These are phyloP conservation scores for Delia radicum DNA, from an alignment of 1,140 invertebrate species.

Conservation along the genomic window DNA sequence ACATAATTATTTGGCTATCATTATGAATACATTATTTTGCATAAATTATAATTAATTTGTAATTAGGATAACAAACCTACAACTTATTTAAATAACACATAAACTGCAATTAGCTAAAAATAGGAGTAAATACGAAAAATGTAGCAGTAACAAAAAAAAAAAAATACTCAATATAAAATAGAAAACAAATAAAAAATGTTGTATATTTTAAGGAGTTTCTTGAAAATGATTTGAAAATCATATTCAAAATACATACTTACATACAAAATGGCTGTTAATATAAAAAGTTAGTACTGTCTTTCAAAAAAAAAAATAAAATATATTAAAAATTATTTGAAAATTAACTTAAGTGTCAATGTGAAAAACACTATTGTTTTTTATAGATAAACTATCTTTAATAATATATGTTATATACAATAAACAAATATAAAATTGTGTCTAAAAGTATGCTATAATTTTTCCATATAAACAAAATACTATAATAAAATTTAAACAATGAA, in stretches of 20 bases:
- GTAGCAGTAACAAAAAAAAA: background rate
- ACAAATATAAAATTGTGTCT: background rate
- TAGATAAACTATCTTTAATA: background rate
- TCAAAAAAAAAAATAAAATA: background rate
- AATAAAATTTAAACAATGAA: background rate
- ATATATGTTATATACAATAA: background rate
- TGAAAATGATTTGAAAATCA: background rate
- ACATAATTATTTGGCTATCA: slow-evolving; percentile 9
- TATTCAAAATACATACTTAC: background rate
- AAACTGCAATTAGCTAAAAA: background rate
- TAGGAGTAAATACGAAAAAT: background rate
- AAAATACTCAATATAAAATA: background rate
- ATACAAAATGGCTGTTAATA: background rate
- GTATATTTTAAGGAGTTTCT: background rate
- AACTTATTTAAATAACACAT: background rate
- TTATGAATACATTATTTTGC: slow-evolving; percentile 18
- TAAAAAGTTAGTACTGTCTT: background rate
- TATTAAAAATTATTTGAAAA: too few species aligned
- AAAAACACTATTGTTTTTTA: too few species aligned
- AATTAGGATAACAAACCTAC: background rate
- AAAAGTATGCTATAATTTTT: background rate
- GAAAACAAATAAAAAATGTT: background rate
- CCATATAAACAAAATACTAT: background rate
- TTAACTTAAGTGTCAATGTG: background rate
- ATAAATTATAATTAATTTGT: background rate